Evolutionary conservation across 2,113 vertebrate species (phyloP), one percentile per base, ranked within the genome.

Genomic region (Tragelaphus imberbis): DNA sequence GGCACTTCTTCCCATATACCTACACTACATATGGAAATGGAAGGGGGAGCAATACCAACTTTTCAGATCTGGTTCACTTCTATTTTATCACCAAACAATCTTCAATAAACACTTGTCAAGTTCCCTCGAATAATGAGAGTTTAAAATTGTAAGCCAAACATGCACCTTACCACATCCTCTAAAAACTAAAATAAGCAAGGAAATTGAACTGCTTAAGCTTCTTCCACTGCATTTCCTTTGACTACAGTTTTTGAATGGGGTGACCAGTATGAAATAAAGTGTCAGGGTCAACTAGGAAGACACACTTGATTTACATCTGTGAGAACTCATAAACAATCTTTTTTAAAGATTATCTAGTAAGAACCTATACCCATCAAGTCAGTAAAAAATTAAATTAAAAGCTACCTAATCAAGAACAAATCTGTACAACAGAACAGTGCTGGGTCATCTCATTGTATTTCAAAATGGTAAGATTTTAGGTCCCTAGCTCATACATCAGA

Each of bases 371-470:
- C 77, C 47, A 23, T 40, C 33, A 16, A 10, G 7, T 61, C 25
- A 94, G 21, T 30, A 92, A n/a, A 82, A 85, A 93, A 36, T 56
- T 19, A 86, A 95, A 86, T 40, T 56, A 85, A 89, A 92, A 95
- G 28, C 71, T 84, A 96, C 27, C 11, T 56, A 84, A 82, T 44
- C 17, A 44, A 97, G 47, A 86, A 84, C 12, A 77, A 90, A 90
- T 17, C 81, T 86, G 79, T 16, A n/a, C 40, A 56, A 88, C 15
- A 0, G 40, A 92, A 94, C 5, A 92, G 23, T 15, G 9, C 9
- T 65, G 51, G 53, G 14, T 90, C 68, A 61, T 15, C 33, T 27
- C 23, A 0, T 33, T 1, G 3, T 28, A 75, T 90, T 96, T 91
- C 49, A 94, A 47, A 90, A 59, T 49, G 1, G 2, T 47, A 86